Conservation (phyloP, 1,140 invertebrate genomes). For the Eriosoma lanigerum region DNA sequence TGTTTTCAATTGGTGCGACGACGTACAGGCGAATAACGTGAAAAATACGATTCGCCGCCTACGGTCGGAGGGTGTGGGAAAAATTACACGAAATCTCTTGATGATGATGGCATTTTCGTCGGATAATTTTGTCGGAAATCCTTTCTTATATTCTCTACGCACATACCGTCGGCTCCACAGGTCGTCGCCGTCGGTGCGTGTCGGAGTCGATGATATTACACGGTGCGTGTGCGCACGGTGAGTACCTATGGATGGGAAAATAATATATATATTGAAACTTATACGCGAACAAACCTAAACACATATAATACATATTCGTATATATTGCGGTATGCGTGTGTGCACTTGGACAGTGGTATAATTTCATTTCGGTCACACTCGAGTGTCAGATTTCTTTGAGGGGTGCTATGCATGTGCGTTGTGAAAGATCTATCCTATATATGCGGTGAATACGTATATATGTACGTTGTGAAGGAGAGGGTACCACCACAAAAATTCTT, state of each 20-base stretch:
- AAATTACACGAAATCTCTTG: too few relatives aligned
- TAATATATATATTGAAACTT: conserved; percentile 31
- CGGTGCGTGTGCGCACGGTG: neutral
- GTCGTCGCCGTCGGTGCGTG: conserved; percentile 25
- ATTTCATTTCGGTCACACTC: conserved; percentile 42
- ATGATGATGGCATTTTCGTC: too few relatives aligned
- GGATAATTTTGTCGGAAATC: too few relatives aligned
- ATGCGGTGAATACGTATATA: neutral
- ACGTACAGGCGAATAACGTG: too few relatives aligned
- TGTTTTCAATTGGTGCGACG: too few relatives aligned
- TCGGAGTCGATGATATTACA: neutral
- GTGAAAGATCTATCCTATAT: neutral
- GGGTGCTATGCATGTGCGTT: neutral
- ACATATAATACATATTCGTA: too few relatives aligned
- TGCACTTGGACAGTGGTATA: conserved; percentile 11
- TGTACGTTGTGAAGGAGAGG: neutral
- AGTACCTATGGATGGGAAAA: neutral
- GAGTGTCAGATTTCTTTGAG: conserved; percentile 14
- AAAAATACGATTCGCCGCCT: too few relatives aligned
- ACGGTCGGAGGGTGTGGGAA: too few relatives aligned
- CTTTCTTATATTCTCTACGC: neutral
- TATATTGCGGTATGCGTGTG: neutral
- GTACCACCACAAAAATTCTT: neutral
- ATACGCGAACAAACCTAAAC: neutral
- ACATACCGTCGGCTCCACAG: neutral